These are phyloP conservation scores for Acanthosepion lycidas DNA, from an alignment of 2,888 invertebrate genomes.

Conservation along the genomic window DNA sequence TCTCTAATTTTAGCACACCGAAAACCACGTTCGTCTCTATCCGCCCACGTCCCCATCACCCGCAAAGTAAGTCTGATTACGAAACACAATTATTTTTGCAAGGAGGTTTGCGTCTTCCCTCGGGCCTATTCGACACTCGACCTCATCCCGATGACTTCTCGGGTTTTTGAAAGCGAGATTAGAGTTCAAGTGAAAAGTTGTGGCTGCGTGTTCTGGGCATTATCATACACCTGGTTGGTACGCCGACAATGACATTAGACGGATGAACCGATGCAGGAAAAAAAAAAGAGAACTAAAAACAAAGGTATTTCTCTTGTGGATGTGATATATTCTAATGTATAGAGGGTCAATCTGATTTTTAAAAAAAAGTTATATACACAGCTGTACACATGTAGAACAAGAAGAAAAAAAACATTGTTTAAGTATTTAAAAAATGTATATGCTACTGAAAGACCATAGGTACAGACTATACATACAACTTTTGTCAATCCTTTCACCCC, in stretches of 20 bases:
- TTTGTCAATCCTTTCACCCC: no score
- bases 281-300: not conserved
- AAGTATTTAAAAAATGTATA: no score
- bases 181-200: not conserved
- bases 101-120: not conserved
- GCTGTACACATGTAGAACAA: no score
- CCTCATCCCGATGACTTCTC: not conserved
- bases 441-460: no score
- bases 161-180: not conserved
- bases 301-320: not conserved
- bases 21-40: not conserved
- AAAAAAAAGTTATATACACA: no score
- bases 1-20: not conserved
- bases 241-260: not conserved
- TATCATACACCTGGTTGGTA: not conserved
- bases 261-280: not conserved
- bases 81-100: conserved; percentile 7
- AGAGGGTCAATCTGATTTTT: no score
- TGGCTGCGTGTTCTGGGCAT: not conserved
- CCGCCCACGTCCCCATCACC: not conserved
- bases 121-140: not conserved
- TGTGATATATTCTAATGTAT: no score
- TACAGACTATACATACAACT: no score
- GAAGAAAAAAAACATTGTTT: no score
- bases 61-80: not conserved